phyloP scores from a whole-genome alignment of 2,797 vertebrate genomes.

The Gymnothorax javanicus region DNA sequence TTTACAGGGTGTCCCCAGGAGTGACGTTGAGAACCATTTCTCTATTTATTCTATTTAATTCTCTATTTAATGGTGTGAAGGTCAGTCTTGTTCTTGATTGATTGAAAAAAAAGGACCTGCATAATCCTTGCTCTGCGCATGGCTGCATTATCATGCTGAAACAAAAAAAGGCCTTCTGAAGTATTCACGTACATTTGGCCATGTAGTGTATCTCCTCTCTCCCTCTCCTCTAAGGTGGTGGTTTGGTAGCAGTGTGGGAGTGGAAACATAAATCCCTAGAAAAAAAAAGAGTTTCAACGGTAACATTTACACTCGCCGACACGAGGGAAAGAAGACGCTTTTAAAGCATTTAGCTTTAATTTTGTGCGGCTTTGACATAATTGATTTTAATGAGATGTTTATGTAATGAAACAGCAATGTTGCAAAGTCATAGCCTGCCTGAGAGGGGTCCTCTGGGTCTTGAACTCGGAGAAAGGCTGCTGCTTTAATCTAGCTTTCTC shows the following conservation, averaged over 20 bases:
- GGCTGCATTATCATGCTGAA: too few relatives aligned
- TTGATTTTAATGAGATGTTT: conserved; percentile 80
- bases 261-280: conserved; percentile 50
- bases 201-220: neutral
- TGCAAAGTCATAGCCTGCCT: conserved; percentile 72
- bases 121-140: too few relatives aligned
- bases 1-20: too few relatives aligned
- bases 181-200: too few relatives aligned
- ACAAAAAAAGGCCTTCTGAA: too few relatives aligned
- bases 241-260: conserved; percentile 23
- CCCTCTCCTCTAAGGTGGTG: neutral
- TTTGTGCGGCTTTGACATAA: conserved; percentile 82
- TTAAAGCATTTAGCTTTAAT: conserved; percentile 83
- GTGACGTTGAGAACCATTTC: too few relatives aligned
- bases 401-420: conserved; percentile 69
- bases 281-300: conserved; percentile 76
- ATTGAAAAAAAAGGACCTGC: too few relatives aligned
- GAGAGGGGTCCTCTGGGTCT: conserved; percentile 59
- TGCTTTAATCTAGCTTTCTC: conserved; percentile 11
- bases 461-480: conserved; percentile 43
- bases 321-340: conserved; percentile 72
- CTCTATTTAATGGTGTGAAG: too few relatives aligned
- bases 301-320: conserved; percentile 81
- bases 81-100: too few relatives aligned
- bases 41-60: too few relatives aligned